Percentiles rank a stretch among this genome's conserved stretches.
Evolutionary conservation across 2,797 vertebrate species (phyloP).

Genomic region (Neomorphus geoffroyi): DNA sequence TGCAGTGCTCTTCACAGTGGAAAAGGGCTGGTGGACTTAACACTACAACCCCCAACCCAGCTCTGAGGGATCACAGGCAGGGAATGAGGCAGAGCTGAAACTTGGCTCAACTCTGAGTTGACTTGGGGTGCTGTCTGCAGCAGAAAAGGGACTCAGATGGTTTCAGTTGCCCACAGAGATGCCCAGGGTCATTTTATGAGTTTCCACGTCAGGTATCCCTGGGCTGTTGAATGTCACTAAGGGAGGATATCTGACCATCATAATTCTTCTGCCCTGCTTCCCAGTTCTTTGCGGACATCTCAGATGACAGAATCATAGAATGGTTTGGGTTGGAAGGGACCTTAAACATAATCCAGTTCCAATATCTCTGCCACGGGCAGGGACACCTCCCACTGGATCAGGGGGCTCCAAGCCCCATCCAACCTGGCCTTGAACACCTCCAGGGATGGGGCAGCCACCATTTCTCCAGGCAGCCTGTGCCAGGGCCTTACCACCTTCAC

Average conservation of each 20-base stretch:
- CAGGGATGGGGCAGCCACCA: too few species aligned
- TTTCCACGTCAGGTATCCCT: neutral
- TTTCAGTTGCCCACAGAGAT: neutral
- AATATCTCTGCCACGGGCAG: too few species aligned
- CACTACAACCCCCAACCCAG: neutral
- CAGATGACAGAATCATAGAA: too few species aligned
- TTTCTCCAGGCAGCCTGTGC: too few species aligned
- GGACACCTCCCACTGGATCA: too few species aligned
- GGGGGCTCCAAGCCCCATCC: too few species aligned
- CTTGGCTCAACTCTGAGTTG: neutral
- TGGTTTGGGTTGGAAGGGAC: too few species aligned
- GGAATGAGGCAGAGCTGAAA: neutral
- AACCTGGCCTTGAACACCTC: too few species aligned
- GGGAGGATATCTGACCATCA: neutral
- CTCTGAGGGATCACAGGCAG: neutral
- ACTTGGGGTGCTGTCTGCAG: neutral
- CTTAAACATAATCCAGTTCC: too few species aligned
- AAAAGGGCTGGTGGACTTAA: neutral
- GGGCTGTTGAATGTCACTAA: neutral
- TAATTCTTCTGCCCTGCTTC: neutral
- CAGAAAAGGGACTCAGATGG: neutral
- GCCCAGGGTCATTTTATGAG: neutral
- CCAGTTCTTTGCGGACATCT: neutral
- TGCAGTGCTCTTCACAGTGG: neutral
- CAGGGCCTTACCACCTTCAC: too few species aligned